These are phyloP conservation scores for Syndactyla subalaris DNA, from an alignment of 2,797 vertebrate genomes.

Conservation along the genomic window DNA sequence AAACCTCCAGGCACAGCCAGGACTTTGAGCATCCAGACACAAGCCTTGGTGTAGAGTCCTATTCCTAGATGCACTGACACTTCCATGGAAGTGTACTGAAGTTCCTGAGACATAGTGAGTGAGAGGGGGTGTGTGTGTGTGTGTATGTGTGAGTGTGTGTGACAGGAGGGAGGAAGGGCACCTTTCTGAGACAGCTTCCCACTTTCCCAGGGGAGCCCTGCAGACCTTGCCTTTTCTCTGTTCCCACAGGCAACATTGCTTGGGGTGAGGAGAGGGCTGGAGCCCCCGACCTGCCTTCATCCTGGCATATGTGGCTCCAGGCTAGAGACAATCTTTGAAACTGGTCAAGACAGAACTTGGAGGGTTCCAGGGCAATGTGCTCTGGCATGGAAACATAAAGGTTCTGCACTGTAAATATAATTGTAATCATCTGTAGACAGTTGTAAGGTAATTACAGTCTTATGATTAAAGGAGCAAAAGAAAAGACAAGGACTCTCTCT, in stretches of 20 bases:
- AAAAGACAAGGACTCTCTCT: background rate
- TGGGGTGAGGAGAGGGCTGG: background rate
- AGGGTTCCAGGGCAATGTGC: background rate
- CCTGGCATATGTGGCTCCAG: background rate
- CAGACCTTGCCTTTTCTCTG: constrained; percentile 3
- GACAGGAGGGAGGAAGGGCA: background rate
- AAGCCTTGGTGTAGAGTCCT: background rate
- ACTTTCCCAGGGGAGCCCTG: background rate
- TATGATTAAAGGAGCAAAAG: background rate
- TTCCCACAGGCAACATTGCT: background rate
- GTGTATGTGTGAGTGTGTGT: background rate
- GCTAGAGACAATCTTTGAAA: constrained; percentile 1
- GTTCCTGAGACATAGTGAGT: background rate
- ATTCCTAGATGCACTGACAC: background rate
- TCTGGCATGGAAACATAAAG: background rate
- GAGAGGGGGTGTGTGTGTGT: background rate
- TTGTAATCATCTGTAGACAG: background rate
- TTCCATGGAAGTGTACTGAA: background rate
- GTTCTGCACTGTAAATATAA: background rate
- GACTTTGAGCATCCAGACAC: background rate
- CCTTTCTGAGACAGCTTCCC: background rate
- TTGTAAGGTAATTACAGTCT: background rate
- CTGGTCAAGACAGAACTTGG: background rate
- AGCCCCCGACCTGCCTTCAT: background rate
- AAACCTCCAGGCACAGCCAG: background rate